Conservation (phyloP, 92 coral and sea anemone genomes). For the Epizoanthus rinbou region DNA sequence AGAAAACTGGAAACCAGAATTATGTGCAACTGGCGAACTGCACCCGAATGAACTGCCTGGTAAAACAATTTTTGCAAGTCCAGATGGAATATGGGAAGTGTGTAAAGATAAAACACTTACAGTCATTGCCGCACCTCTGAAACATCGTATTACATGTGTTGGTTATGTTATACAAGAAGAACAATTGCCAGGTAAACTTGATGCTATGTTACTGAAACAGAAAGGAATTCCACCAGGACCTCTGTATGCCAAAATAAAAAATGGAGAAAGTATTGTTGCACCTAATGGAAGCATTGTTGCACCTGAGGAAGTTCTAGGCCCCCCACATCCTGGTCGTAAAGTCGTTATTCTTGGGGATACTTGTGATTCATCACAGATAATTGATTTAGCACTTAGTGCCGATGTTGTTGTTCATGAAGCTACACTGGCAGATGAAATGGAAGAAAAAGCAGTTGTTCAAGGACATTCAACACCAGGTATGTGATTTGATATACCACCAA, state of each 20-base stretch:
- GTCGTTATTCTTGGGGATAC: constrained; percentile 94
- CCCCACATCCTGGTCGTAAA: constrained; percentile 83
- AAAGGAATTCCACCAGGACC: constrained; percentile 97
- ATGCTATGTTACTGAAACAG: constrained; percentile 72
- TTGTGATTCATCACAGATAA: constrained; percentile 73
- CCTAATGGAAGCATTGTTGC: constrained; percentile 76
- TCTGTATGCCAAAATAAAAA: constrained; percentile 83
- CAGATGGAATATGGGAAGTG: constrained; percentile 71
- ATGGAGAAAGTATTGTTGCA: constrained; percentile 70
- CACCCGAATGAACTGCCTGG: constrained; percentile 82
- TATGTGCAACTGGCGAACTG: constrained; percentile 37
- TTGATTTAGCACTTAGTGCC: constrained; percentile 60
- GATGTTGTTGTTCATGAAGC: constrained; percentile 95
- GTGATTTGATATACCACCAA: not conserved
- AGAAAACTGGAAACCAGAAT: constrained; percentile 7
- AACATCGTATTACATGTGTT: constrained; percentile 82
- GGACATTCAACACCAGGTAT: constrained; percentile 99
- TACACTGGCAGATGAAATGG: constrained; percentile 84
- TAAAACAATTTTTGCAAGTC: constrained; percentile 51
- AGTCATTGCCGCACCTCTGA: constrained; percentile 85
- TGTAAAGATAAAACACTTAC: constrained; percentile 68
- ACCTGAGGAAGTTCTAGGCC: constrained; percentile 81
- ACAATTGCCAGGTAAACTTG: constrained; percentile 80
- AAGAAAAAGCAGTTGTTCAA: constrained; percentile 79
- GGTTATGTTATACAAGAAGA: constrained; percentile 88